phyloP scores from a whole-genome alignment of 1,140 invertebrate species.

The Telenomus remus region DNA sequence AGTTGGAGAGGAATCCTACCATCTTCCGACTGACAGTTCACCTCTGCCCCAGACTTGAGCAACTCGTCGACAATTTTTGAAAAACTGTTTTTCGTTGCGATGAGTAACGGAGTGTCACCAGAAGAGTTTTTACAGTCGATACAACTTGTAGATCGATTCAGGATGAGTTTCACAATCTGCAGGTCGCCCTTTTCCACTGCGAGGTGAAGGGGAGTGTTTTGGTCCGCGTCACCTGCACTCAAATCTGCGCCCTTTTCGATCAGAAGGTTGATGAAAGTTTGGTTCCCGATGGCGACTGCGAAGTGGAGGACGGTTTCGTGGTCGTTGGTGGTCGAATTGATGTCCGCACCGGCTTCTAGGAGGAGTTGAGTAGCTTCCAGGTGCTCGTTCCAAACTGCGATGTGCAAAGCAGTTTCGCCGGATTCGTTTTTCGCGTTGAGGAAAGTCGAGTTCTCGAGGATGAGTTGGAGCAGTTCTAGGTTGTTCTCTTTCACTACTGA shows the following conservation, averaged over 20 bases:
- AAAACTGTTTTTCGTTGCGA: background rate
- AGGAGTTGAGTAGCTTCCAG: background rate
- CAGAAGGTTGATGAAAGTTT: background rate
- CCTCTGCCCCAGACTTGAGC: background rate
- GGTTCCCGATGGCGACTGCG: background rate
- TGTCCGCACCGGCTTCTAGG: background rate
- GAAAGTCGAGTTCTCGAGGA: background rate
- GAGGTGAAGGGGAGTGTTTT: background rate
- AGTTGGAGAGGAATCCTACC: no score
- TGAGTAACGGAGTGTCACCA: background rate
- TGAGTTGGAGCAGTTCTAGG: background rate
- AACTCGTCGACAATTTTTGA: background rate
- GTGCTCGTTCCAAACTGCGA: background rate
- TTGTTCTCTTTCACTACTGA: background rate
- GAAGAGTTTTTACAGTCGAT: background rate
- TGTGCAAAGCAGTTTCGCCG: background rate
- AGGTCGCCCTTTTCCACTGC: background rate
- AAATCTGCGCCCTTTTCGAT: background rate
- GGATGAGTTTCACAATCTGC: background rate
- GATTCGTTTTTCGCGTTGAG: background rate
- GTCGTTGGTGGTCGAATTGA: background rate
- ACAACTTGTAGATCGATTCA: background rate
- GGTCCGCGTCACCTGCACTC: background rate
- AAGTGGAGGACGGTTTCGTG: background rate
- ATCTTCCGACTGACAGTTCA: no score